Base-by-base conservation (phyloP, 1,140 invertebrate genomes). In the Helicoverpa armigera region DNA sequence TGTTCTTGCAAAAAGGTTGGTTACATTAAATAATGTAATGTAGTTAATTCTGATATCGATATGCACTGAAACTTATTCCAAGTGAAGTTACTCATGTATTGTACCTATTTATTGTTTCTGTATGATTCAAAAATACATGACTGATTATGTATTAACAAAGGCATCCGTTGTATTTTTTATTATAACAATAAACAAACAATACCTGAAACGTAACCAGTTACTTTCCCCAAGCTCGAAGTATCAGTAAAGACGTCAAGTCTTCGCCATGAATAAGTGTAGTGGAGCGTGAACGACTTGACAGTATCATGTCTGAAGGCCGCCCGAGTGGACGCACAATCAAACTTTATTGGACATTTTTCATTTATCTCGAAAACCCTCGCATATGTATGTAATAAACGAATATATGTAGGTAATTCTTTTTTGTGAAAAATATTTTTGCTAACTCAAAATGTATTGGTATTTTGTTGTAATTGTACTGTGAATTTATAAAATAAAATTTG, bases 261-360 rank as follows among this genome's bases (percentile, higher is more conserved):
- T 92, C 91, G 81, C 83, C 72, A 72, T 91, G 89, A 91, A 91
- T 93, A 91, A 91, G 89, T 85, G 82, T 85, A 88, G 83, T 89
- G 89, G 87, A 90, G 85, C 91, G 91, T 87, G 78, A 85, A 84
- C 74, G 76, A 85, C 88, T 88, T 92, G 91, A 92, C 91, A 92
- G 91, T 93, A 91, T 94, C 89, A 92, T 89, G 90, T 91, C 85
- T 86, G 80, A 79, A 87, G 83, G 7, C 48, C 13, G 69, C 69
- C 69, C 86, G 81, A 88, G 85, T 85, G 86, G 88, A 91, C 88
- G 86, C 70, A 82, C 91, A 94, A 94, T 94, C 89, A 89, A 92
- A 92, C 89, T 92, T 92, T 92, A 93, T 94, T 93, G 89, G 91
- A 91, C 89, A 86, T 88, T 88, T 92, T 88, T 90, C 88, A 88